Conservation (phyloP, 1,140 invertebrate genomes). For the Thaumatotibia leucotreta region DNA sequence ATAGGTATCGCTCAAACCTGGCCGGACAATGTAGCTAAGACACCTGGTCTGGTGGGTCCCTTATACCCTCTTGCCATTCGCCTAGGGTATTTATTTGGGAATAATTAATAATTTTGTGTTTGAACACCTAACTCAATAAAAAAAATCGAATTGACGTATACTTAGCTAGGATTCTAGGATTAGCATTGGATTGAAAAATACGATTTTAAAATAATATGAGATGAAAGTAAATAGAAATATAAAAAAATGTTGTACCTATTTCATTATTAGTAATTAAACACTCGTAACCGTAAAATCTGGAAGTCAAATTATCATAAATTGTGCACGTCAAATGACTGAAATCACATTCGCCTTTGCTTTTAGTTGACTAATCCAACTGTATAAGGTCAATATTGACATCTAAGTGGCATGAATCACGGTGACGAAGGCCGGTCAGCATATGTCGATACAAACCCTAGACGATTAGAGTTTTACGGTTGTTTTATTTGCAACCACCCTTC, state of each 20-base stretch:
- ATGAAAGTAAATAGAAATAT: too few species aligned
- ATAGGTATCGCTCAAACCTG: slow-evolving; percentile 53
- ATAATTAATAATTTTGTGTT: too few species aligned
- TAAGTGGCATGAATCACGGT: slow-evolving; percentile 12
- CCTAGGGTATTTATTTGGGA: too few species aligned
- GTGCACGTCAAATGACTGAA: neutral
- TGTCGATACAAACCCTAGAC: slow-evolving; percentile 34
- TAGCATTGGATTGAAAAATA: too few species aligned
- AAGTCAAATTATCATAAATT: neutral
- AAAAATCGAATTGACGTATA: too few species aligned
- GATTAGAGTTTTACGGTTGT: slow-evolving; percentile 42
- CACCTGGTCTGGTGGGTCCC: neutral
- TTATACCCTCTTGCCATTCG: too few species aligned
- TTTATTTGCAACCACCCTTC: slow-evolving; percentile 67
- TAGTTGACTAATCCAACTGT: neutral
- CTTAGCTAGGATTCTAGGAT: too few species aligned
- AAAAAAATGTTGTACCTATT: too few species aligned
- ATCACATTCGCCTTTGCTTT: neutral
- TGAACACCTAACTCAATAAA: too few species aligned
- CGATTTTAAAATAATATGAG: too few species aligned
- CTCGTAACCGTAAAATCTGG: neutral
- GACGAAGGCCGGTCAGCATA: slow-evolving; percentile 33
- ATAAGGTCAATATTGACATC: neutral
- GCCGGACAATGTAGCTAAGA: neutral
- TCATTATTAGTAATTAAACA: too few species aligned